Evolutionary conservation across 2,113 vertebrate genomes (phyloP), one percentile per base, ranked within the genome.

Genomic region (Ictalurus punctatus): DNA sequence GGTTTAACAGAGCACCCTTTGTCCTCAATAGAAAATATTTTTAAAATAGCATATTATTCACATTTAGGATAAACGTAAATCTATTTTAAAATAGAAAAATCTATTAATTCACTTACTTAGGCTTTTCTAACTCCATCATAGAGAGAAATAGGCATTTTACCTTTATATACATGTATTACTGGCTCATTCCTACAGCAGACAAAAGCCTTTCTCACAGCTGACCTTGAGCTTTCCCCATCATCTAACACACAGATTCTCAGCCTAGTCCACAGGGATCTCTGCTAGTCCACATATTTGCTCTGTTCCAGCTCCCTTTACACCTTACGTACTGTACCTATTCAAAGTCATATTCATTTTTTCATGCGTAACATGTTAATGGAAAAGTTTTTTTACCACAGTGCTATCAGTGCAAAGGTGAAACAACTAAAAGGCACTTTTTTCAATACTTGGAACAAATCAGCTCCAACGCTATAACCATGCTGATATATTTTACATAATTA

Each of bases 251-350:
- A 63, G 56, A 44, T 89, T 63, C 74, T 56, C 87, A 83, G 54
- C n/a, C 5, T 34, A 69, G 65, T 88, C 79, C 79, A 83, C 52
- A 16, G 87, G 56, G 82, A 88, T 56, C 56, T 61, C 71, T 85
- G 37, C 56, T 74, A 84, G 71, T 63, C 37, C 71, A 74, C 54
- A 88, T 56, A 78, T 63, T 84, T 76, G 69, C 73, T 88, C 82
- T 88, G 37, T 78, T 84, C 87, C n/a, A 34, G 56, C 59, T 87
- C 86, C 78, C n/a, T 69, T 54, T n/a, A 34, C 86, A 56, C 86
- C 78, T 87, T 56, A 65, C 14, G 21, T 52, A 81, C 76, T 82
- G 48, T 56, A 67, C 76, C 61, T 67, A 87, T 34, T 71, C 40
- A 40, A 83, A 83, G 48, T 71, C 61, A 54, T 56, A 63, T 48